phyloP scores from a whole-genome alignment of 2,113 vertebrate species.

The Trinectes maculatus region DNA sequence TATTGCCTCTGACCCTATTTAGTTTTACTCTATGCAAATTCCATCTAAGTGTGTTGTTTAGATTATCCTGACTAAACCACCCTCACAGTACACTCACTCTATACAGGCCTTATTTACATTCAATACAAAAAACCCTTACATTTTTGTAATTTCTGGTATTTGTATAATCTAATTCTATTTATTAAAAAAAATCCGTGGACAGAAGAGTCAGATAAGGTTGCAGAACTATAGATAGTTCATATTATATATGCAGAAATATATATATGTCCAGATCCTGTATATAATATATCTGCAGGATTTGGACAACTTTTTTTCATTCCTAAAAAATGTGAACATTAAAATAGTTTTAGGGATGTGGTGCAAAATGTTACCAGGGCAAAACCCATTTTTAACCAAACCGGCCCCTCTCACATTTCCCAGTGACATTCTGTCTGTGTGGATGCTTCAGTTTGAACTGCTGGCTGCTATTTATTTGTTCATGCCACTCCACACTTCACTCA shows the following conservation, averaged over 20 bases:
- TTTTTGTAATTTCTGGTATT: neutral
- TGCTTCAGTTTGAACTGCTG: conserved; percentile 24
- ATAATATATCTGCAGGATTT: too few species aligned
- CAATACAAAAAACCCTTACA: neutral
- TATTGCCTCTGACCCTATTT: neutral
- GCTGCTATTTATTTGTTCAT: conserved; percentile 35
- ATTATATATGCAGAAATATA: too few species aligned
- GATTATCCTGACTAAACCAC: neutral
- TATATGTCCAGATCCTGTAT: too few species aligned
- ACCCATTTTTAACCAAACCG: neutral
- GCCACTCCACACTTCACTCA: conserved; percentile 13
- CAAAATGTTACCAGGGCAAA: neutral
- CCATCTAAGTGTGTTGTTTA: neutral
- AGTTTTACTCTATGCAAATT: neutral
- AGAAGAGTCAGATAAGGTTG: neutral
- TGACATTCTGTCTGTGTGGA: conserved; percentile 6
- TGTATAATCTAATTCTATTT: neutral
- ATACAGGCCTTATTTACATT: neutral
- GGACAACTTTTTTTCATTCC: neutral
- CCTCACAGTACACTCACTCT: too few species aligned
- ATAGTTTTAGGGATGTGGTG: neutral
- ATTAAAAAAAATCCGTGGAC: neutral
- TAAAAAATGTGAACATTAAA: conserved; percentile 13
- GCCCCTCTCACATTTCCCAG: neutral
- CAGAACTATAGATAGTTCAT: too few species aligned